phyloP scores from a whole-genome alignment of 2,797 vertebrate species.

The Caiman crocodilus region DNA sequence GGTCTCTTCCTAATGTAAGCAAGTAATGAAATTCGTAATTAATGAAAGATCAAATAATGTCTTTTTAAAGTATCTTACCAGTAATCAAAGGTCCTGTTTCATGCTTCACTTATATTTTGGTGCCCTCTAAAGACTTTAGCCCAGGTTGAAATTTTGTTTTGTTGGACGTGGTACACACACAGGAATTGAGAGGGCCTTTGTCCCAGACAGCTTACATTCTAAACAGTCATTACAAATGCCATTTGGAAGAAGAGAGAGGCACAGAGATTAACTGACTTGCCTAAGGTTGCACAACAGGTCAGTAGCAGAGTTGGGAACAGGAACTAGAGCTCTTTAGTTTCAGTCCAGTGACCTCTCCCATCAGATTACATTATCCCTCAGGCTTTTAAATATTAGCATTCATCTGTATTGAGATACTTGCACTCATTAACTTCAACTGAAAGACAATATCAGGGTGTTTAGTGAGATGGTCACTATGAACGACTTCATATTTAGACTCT shows the following conservation, averaged over 20 bases:
- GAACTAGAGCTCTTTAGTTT: background rate
- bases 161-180: no score
- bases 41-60: background rate
- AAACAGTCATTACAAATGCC: background rate
- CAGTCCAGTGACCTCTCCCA: background rate
- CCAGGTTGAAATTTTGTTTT: no score
- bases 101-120: background rate
- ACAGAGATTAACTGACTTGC: background rate
- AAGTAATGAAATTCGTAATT: constrained; percentile 18
- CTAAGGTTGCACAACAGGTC: background rate
- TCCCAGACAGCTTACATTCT: background rate
- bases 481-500: background rate
- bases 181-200: no score
- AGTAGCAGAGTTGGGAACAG: background rate
- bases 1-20: background rate
- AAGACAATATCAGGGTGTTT: constrained; percentile 13
- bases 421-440: background rate
- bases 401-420: background rate
- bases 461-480: background rate
- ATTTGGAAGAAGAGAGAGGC: background rate
- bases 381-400: background rate
- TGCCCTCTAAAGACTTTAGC: no score
- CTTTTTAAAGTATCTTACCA: background rate
- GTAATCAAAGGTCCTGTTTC: background rate
- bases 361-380: background rate